Evolutionary conservation across 2,113 vertebrate species (phyloP), one percentile per base, ranked within the genome.

Genomic region (Sturnira hondurensis): DNA sequence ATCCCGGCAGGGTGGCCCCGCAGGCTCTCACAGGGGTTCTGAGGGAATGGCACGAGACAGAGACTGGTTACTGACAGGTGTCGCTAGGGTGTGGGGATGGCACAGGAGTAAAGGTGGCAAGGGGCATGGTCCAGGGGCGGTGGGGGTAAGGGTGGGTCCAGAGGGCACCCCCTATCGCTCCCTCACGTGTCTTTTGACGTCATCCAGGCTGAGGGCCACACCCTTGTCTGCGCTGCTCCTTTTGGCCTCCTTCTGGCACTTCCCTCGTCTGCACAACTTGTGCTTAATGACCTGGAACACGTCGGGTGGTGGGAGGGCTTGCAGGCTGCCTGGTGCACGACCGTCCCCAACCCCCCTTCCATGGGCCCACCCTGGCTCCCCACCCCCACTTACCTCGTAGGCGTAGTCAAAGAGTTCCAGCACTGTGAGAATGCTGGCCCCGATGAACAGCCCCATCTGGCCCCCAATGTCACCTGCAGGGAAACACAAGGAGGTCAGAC

Each of bases 361-460:
- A 20, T 3, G 63, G 38, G 61, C 41, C 63, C 20, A 3, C 13
- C 84, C 61, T 22, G 5, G 3, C 4, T n/a, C 41, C 54, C 28
- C 11, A 3, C 14, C 28, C 56, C n/a, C 8, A 1, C 98, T 98
- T 98, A 99, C 99, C 99, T 99, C 99, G 2, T 99, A 99, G 76
- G 99, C 99, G 20, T 99, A 99, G 98, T 99, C 99, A 4, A 99
- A 99, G 80, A 99, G 99, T 96, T 99, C 99, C 84, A 99, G 99
- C 52, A 99, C 99, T 0, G 99, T 99, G 93, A 99, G 99, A 97
- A 99, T 99, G 82, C 99, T 99, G 97, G 99, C 99, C 28, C 99
- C 99, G 0, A 99, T 99, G 98, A 99, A 99, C 81, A 99, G 98
- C 22, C 99, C 99, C 99, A 99, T 99, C 98, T 99, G 99, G 94